Percentiles rank a stretch among this genome's conserved stretches.
These are phyloP conservation scores for Fregata magnificens DNA, from an alignment of 2,113 vertebrate species.

Conservation along the genomic window DNA sequence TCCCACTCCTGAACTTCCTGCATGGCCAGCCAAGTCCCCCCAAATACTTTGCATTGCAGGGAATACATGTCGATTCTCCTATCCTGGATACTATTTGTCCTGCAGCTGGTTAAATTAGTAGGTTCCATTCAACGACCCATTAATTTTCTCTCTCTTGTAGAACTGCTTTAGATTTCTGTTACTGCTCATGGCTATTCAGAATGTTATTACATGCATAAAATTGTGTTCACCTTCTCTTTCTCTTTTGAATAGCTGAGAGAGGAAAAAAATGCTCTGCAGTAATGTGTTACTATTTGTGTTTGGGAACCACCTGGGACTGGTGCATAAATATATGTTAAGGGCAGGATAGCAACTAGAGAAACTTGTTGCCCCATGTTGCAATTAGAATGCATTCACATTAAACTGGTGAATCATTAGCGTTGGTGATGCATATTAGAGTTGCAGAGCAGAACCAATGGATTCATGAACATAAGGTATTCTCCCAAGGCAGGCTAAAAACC, in stretches of 20 bases:
- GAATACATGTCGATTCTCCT: neutral
- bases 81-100: neutral
- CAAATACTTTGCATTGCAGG: neutral
- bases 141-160: neutral
- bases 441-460: constrained; percentile 57
- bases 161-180: neutral
- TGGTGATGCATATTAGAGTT: neutral
- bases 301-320: neutral
- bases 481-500: neutral
- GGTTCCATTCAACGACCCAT: neutral
- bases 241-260: neutral
- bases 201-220: neutral
- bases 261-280: neutral
- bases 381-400: constrained; percentile 12
- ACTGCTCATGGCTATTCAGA: neutral
- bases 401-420: constrained; percentile 74
- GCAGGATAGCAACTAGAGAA: neutral
- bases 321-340: neutral
- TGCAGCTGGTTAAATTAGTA: neutral
- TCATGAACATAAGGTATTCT: neutral
- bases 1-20: neutral
- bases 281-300: constrained; percentile 3
- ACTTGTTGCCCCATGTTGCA: constrained; percentile 26
- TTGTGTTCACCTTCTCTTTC: neutral
- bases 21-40: neutral